Evolutionary conservation across 2,888 invertebrate species (phyloP).

Genomic region (Mesoligia furuncula): DNA sequence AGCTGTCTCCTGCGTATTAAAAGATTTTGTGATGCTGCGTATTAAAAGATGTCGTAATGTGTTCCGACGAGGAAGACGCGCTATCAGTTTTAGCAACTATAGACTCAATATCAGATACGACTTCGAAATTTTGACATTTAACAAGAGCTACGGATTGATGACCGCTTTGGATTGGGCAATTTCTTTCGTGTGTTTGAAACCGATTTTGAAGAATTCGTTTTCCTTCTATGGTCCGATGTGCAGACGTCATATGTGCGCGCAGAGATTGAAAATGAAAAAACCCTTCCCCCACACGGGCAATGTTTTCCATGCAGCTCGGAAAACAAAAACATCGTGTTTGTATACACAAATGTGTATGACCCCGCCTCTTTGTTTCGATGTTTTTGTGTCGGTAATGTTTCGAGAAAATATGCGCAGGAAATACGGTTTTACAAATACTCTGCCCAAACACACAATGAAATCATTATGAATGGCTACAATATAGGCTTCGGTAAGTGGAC

Average conservation of each 20-base stretch:
- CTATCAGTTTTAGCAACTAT: background rate
- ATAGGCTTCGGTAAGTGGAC: slow-evolving; percentile 15
- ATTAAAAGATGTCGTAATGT: background rate
- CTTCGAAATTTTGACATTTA: background rate
- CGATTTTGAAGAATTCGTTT: background rate
- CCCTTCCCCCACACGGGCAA: background rate
- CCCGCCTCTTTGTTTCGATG: background rate
- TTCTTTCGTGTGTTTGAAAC: background rate
- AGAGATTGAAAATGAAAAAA: background rate
- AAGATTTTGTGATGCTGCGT: no score
- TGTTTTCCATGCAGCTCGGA: background rate
- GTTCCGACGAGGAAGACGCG: no score
- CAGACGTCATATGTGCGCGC: background rate
- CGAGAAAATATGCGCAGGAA: background rate
- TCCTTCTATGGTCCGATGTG: no score
- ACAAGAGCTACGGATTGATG: background rate
- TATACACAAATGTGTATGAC: background rate
- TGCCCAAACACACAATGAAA: slow-evolving; percentile 3
- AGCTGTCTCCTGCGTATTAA: background rate
- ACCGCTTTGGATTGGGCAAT: background rate
- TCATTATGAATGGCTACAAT: background rate
- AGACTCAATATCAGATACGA: background rate
- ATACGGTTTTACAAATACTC: background rate
- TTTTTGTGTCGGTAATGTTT: background rate
- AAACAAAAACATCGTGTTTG: background rate